Evolutionary conservation across 2,797 vertebrate species (phyloP).

Genomic region (Euphonia xanthogaster): DNA sequence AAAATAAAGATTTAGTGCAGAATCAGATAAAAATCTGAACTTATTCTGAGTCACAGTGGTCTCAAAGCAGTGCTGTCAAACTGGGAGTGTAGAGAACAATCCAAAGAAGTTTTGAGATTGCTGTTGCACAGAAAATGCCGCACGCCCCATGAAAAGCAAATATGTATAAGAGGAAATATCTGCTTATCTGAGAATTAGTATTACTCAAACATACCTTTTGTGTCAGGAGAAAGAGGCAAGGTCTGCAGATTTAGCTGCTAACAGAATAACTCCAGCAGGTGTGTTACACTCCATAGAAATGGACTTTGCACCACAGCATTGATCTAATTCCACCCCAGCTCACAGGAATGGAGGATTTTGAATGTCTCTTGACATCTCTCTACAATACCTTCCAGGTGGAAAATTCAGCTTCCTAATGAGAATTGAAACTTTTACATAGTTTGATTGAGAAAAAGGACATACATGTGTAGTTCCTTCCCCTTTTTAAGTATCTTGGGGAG

Average conservation of each 20-base stretch:
- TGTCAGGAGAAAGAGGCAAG: not conserved
- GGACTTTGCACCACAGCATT: not conserved
- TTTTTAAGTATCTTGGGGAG: not conserved
- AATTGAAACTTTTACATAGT: not conserved
- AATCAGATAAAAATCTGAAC: not conserved
- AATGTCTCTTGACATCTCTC: not conserved
- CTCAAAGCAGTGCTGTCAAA: not conserved
- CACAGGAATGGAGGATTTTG: fast-evolving
- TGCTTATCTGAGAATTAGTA: not conserved
- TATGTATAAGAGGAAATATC: not conserved
- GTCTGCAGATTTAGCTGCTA: not conserved
- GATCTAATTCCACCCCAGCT: not conserved
- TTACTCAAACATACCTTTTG: slow-evolving; percentile 5
- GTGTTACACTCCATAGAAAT: not conserved
- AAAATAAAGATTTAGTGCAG: not conserved
- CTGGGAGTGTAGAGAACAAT: not conserved
- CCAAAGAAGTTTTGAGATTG: not conserved
- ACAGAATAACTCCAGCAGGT: not conserved
- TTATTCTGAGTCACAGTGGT: not conserved
- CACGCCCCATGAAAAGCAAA: not conserved
- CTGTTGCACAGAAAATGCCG: not conserved
- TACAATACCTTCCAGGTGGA: not conserved
- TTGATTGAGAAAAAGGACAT: not conserved
- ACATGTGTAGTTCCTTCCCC: fast-evolving
- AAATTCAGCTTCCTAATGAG: not conserved